phyloP scores from a whole-genome alignment of 1,140 invertebrate genomes.

The Bilobella aurantiaca region DNA sequence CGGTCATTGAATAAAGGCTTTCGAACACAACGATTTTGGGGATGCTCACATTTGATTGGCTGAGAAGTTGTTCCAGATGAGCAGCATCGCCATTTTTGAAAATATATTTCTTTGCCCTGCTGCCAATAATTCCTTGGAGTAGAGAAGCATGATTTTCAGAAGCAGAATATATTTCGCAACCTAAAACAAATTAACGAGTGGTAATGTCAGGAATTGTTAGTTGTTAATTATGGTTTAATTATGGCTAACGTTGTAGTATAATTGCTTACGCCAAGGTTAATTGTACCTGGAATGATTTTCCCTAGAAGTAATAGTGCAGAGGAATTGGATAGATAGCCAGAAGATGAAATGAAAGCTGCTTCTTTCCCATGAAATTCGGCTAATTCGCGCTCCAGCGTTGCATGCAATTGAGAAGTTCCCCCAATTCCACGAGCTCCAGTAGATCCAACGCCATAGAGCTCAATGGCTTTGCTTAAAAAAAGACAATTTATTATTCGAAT shows the following conservation, averaged over 20 bases:
- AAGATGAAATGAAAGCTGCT: slow-evolving; percentile 85
- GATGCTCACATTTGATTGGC: slow-evolving; percentile 55
- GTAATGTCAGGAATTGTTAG: background rate
- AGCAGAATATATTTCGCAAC: slow-evolving; percentile 89
- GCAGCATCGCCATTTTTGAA: slow-evolving; percentile 84
- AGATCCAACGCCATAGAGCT: slow-evolving; percentile 79
- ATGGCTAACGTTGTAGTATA: background rate
- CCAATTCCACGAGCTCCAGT: slow-evolving; percentile 97
- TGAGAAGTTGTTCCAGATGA: slow-evolving; percentile 69
- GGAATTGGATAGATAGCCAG: slow-evolving; percentile 95
- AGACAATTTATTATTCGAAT: background rate
- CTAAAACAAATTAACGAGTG: slow-evolving; percentile 36
- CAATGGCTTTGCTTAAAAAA: slow-evolving; percentile 54
- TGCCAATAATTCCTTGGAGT: slow-evolving; percentile 93
- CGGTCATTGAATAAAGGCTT: slow-evolving; percentile 97
- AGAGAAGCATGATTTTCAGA: slow-evolving; percentile 95
- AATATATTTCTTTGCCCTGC: slow-evolving; percentile 86
- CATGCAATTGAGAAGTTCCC: slow-evolving; percentile 85
- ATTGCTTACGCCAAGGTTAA: too few species aligned
- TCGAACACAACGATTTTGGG: slow-evolving; percentile 98
- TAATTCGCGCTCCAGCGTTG: slow-evolving; percentile 71
- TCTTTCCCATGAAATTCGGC: slow-evolving; percentile 87
- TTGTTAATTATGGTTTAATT: too few species aligned
- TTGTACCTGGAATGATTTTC: slow-evolving; percentile 69
- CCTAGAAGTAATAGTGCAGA: slow-evolving; percentile 87